These are phyloP conservation scores for Plectropomus leopardus DNA, from an alignment of 2,113 vertebrate species.

Conservation along the genomic window DNA sequence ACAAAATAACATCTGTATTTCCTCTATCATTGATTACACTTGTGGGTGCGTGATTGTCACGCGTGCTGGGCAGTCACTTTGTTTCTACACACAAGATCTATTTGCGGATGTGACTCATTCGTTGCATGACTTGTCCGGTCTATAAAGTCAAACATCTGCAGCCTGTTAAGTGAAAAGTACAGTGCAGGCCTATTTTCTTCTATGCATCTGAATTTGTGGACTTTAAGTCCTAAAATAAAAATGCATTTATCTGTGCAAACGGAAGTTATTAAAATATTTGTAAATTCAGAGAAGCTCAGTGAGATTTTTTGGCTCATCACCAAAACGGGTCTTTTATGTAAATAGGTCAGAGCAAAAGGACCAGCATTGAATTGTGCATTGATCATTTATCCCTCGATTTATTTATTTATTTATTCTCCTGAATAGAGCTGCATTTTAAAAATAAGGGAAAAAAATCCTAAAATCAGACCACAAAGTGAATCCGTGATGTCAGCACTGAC, in stretches of 20 bases:
- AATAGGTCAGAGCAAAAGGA: conserved; percentile 37
- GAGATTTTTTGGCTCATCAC: neutral
- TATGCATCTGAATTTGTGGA: neutral
- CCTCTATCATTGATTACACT: neutral
- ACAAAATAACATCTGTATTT: neutral
- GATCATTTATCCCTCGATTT: neutral
- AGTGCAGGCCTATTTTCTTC: neutral
- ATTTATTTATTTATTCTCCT: neutral
- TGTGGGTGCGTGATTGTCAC: neutral
- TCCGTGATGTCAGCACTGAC: conserved; percentile 75
- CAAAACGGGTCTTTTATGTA: neutral
- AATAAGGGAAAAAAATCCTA: conserved; percentile 16
- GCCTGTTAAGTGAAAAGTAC: conserved; percentile 6
- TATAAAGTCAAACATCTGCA: conserved; percentile 44
- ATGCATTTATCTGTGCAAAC: neutral
- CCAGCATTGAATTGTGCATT: neutral
- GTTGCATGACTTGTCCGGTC: conserved; percentile 20
- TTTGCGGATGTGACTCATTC: conserved; percentile 29
- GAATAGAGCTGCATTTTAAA: conserved; percentile 15
- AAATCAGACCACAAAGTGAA: conserved; percentile 59
- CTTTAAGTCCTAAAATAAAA: neutral
- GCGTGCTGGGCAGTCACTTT: neutral
- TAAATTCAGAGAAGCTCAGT: neutral
- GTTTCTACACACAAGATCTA: neutral
- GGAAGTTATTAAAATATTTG: neutral